phyloP scores from a whole-genome alignment of 2,888 invertebrate genomes.

The Cyclophora albipunctata region DNA sequence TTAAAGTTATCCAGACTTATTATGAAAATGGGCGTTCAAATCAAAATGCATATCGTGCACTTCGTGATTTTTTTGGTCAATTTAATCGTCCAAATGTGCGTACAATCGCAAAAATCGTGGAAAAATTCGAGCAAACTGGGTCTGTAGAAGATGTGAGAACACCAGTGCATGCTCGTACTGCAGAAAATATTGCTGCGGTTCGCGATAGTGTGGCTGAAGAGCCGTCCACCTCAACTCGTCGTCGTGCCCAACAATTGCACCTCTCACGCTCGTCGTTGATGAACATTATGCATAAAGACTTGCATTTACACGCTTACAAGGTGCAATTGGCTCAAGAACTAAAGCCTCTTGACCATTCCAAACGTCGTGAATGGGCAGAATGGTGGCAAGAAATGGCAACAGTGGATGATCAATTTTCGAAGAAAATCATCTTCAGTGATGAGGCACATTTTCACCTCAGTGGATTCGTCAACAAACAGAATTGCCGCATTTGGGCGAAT shows the following conservation, averaged over 20 bases:
- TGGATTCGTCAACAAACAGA: slow-evolving; percentile 2
- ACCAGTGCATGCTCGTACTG: slow-evolving; percentile 9
- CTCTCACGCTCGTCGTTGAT: too few relatives aligned
- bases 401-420: background rate
- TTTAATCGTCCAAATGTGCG: slow-evolving; percentile 7
- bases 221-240: slow-evolving; percentile 7
- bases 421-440: background rate
- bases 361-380: too few relatives aligned
- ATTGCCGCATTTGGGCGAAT: slow-evolving; percentile 1
- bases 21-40: slow-evolving; percentile 11
- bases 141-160: slow-evolving; percentile 7
- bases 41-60: slow-evolving; percentile 14
- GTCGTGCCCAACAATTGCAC: too few relatives aligned
- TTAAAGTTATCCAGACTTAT: slow-evolving; percentile 5
- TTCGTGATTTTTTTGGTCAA: slow-evolving; percentile 11
- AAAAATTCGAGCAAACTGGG: slow-evolving; percentile 5
- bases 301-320: too few relatives aligned
- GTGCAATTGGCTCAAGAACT: too few relatives aligned
- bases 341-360: too few relatives aligned
- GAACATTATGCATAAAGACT: too few relatives aligned
- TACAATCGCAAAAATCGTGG: slow-evolving; percentile 5
- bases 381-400: too few relatives aligned
- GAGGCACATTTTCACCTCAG: slow-evolving; percentile 2
- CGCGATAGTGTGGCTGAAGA: slow-evolving; percentile 3
- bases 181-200: slow-evolving; percentile 9